Base-by-base conservation (phyloP, 1,140 invertebrate species). In the Solenopsis fugax region DNA sequence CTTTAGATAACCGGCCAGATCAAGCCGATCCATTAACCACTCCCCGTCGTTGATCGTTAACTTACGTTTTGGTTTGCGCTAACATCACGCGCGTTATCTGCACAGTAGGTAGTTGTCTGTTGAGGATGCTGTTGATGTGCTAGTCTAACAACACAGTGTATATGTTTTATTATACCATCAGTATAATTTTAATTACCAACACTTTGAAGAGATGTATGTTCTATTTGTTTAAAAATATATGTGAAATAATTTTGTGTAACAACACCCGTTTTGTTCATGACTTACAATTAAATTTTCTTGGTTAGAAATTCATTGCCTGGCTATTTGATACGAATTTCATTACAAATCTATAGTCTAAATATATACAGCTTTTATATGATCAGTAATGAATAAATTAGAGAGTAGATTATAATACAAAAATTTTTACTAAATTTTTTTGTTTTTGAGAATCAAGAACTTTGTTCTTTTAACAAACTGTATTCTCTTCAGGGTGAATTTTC, bases 41-140 rank as follows among this genome's bases (percentile, higher is more conserved):
- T 37, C 29, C 29, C 16, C 45, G 48, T 78, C 45, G 54, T 85
- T 67, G 60, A 67, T 62, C 29, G n/a, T 84, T 88, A 88, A 89
- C 87, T 69, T 81, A 41, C 82, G 29, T 76, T 89, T 45, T 69
- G 48, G 9, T 56, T 54, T 56, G 58, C 62, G 84, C 88, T 90
- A 89, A 90, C 89, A 85, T 89, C 88, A 87, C 88, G 88, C 88
- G 88, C 88, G 88, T 87, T 78, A 84, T 65, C 64, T 89, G 89
- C 89, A 90, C 88, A 85, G 88, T 87, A 89, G 87, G 87, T 87
- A 90, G 88, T 80, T 87, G 77, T 89, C 48, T 85, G 10, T 82
- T 87, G 71, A 65, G 75, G 60, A 82, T 84, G 78, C 85, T 89
- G 87, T 86, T 81, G 85, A 71, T 87, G 78, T 87, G 78, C 76